Evolutionary conservation across 2,888 invertebrate species (phyloP), one percentile per base, ranked within the genome.

Genomic region (Melikaiella ostensackeni): DNA sequence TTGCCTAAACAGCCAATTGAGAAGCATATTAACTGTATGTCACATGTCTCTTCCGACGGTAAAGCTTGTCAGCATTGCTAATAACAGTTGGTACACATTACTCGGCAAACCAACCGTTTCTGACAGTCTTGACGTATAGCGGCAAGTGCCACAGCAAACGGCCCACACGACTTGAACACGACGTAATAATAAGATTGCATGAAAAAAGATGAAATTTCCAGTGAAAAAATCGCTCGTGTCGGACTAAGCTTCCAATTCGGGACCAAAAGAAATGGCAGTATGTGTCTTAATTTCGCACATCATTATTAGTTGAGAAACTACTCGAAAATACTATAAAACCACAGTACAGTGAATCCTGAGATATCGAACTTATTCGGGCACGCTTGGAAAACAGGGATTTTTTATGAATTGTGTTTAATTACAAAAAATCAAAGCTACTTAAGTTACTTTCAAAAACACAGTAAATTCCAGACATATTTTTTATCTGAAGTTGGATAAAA

Each of bases 11-110:
- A 82, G 78, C 75, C 81, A 76, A 84, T 84, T 76, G 81, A 79
- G 75, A 73, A 79, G 80, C 78, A 85, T 82, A 85, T 84, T 85
- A 85, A 85, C 83, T 81, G 82, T 78, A 79, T 79, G 64, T 79
- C 80, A 70, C 77, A 50, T 78, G 73, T 75, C 64, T 57, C 75
- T 38, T 35, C 77, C 57, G 79, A 79, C 79, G 77, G 79, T 75
- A 75, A 75, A 76, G 80, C 79, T 78, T 82, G 78, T 76, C 63
- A 75, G 75, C 70, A 77, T 78, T 78, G 77, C 81, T 78, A 81
- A 81, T 80, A 82, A 82, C 81, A 57, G 57, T 57, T 57, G n/a
- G 57, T 24, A 57, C 24, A 57, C 24, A 24, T 24, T 24, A 24
- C 57, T 57, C 24, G 6, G 57, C 11, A 57, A 50, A 57, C 57